phyloP scores from a whole-genome alignment of 2,888 invertebrate genomes.

The Hypomecis punctinalis region DNA sequence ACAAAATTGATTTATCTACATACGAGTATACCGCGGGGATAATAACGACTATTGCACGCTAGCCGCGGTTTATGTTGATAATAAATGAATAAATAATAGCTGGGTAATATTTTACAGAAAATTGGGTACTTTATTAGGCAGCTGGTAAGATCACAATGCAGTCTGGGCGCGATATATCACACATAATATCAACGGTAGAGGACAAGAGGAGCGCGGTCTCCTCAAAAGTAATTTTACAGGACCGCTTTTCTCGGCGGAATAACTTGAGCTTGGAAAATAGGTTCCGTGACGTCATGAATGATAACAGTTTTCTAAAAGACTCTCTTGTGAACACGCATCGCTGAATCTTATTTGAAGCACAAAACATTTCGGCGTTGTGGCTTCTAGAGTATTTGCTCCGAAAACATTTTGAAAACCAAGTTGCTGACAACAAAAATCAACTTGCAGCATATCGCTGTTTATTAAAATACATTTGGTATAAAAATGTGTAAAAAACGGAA shows the following conservation, averaged over 20 bases:
- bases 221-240: slow-evolving; percentile 62
- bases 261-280: slow-evolving; percentile 56
- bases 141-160: slow-evolving; percentile 49
- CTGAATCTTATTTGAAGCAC: slow-evolving; percentile 39
- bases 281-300: slow-evolving; percentile 53
- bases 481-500: too few relatives aligned
- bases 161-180: slow-evolving; percentile 65
- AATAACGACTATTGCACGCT: slow-evolving; percentile 46
- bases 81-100: slow-evolving; percentile 62
- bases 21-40: slow-evolving; percentile 45
- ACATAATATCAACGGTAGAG: slow-evolving; percentile 60
- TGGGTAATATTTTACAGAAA: slow-evolving; percentile 61
- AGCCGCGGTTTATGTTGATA: slow-evolving; percentile 46
- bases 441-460: too few relatives aligned
- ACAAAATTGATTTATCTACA: slow-evolving; percentile 52
- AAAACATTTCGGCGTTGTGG: slow-evolving; percentile 18
- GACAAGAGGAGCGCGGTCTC: slow-evolving; percentile 49
- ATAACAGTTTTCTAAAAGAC: slow-evolving; percentile 59
- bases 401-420: slow-evolving; percentile 7
- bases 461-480: too few relatives aligned
- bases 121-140: slow-evolving; percentile 61
- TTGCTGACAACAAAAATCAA: slow-evolving; percentile 3
- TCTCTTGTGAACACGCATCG: slow-evolving; percentile 42
- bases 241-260: slow-evolving; percentile 53
- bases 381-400: neutral